phyloP scores from a whole-genome alignment of 2,113 vertebrate species.

The Microtus montanus region DNA sequence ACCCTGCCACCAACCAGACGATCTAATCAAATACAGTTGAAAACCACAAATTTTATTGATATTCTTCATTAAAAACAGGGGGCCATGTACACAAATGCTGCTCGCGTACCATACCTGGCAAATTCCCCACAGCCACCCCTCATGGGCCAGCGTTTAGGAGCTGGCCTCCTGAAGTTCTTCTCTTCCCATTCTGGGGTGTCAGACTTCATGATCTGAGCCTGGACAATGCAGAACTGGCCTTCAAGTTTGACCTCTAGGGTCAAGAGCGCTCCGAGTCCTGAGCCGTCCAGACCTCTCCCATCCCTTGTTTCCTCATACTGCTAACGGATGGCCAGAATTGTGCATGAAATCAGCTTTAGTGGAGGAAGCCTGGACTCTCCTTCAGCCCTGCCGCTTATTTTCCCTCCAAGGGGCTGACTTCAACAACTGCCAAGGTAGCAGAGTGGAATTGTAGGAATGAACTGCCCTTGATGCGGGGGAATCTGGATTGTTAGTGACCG shows the following conservation, averaged over 20 bases:
- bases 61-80: conserved; percentile 73
- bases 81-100: conserved; percentile 53
- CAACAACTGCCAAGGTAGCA: neutral
- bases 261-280: conserved; percentile 44
- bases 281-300: neutral
- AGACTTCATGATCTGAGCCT: conserved; percentile 20
- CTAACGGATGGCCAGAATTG: neutral
- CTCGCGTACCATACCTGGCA: conserved; percentile 14
- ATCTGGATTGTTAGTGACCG: neutral
- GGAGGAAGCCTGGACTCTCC: neutral
- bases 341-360: neutral
- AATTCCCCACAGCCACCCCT: neutral
- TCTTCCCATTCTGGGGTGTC: too few species aligned
- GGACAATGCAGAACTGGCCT: conserved; percentile 10
- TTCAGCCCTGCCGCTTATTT: neutral
- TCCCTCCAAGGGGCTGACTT: neutral
- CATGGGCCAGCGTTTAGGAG: neutral
- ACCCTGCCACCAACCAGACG: conserved; percentile 57
- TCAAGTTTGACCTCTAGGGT: conserved; percentile 24
- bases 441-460: neutral
- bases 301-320: neutral
- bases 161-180: neutral
- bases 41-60: conserved; percentile 82
- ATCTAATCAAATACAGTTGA: conserved; percentile 51
- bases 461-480: neutral